Conservation (phyloP, 1,140 invertebrate genomes). For the Sminthurides bifidus region DNA sequence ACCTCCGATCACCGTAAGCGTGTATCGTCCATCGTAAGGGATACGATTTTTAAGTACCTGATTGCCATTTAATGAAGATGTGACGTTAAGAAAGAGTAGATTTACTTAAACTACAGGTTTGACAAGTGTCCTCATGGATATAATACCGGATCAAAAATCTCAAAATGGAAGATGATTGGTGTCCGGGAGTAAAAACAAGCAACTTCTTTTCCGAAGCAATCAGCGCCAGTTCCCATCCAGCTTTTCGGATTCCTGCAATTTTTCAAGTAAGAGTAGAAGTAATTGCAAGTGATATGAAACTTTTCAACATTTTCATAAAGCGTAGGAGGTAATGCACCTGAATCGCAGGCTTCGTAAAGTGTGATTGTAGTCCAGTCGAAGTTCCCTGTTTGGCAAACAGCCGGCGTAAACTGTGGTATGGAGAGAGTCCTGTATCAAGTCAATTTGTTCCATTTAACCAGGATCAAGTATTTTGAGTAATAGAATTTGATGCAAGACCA, state of each 20-base stretch:
- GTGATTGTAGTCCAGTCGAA: slow-evolving; percentile 17
- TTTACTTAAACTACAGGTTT: not conserved
- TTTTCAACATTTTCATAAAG: no score
- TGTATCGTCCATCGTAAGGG: slow-evolving; percentile 14
- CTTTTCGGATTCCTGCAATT: not conserved
- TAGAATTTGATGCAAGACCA: no score
- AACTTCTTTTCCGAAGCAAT: slow-evolving; percentile 8
- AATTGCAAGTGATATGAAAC: no score
- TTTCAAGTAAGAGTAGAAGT: no score
- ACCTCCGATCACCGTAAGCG: slow-evolving; percentile 13
- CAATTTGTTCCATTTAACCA: not conserved
- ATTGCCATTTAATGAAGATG: not conserved
- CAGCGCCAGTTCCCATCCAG: not conserved
- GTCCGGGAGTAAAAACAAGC: slow-evolving; percentile 13
- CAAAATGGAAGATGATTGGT: slow-evolving; percentile 5
- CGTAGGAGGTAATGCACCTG: no score
- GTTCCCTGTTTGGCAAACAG: not conserved
- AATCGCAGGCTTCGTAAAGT: slow-evolving; percentile 16
- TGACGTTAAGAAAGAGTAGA: not conserved
- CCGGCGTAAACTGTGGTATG: not conserved
- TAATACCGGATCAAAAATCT: slow-evolving; percentile 11
- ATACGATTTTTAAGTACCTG: slow-evolving; percentile 3
- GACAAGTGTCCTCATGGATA: not conserved
- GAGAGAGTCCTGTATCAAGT: slow-evolving; percentile 1
- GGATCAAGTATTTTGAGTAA: not conserved